Evolutionary conservation across 2,888 invertebrate genomes (phyloP).

Genomic region (Eumerus sabulonum): DNA sequence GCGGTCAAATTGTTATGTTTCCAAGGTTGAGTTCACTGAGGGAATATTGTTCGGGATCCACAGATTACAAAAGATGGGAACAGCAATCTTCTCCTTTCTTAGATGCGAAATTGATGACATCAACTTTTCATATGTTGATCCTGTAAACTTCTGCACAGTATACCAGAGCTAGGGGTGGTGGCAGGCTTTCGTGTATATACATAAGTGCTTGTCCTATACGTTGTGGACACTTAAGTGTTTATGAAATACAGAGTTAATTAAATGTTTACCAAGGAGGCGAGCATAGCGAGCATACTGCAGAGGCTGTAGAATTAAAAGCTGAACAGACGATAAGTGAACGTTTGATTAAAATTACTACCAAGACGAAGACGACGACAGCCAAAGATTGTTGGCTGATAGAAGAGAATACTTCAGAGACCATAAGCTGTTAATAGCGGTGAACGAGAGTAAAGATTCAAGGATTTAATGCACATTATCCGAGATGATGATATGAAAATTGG

Average conservation of each 20-base stretch:
- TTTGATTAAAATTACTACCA: constrained; percentile 40
- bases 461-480: too few relatives aligned
- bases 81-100: constrained; percentile 41
- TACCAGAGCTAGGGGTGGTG: neutral
- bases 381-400: neutral
- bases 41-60: too few relatives aligned
- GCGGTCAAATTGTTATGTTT: constrained; percentile 34
- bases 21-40: constrained; percentile 8
- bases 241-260: constrained; percentile 55
- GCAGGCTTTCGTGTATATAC: too few relatives aligned
- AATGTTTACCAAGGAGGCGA: constrained; percentile 43
- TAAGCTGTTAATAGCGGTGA: neutral
- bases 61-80: neutral
- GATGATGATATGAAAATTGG: too few relatives aligned
- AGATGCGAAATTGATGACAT: constrained; percentile 66
- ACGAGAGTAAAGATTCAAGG: too few relatives aligned
- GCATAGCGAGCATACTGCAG: neutral
- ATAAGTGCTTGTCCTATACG: neutral
- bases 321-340: constrained; percentile 38
- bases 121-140: constrained; percentile 57
- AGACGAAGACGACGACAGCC: neutral
- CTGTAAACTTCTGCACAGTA: constrained; percentile 40
- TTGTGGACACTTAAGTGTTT: constrained; percentile 49
- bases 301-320: neutral
- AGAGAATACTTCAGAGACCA: neutral